Conservation (phyloP, 2,888 invertebrate genomes). For the Andrena fulva region DNA sequence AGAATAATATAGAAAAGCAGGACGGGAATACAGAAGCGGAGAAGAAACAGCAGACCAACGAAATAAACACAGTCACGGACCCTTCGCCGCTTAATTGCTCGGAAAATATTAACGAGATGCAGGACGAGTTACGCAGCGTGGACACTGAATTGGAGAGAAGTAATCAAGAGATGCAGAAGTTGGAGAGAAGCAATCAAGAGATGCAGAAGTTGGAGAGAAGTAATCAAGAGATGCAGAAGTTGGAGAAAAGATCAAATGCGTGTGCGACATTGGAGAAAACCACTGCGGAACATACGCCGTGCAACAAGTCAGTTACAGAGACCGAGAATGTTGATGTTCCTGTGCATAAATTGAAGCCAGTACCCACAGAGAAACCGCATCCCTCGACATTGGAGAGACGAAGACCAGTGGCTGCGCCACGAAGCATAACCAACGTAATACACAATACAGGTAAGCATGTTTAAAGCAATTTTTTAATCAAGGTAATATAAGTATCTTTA, state of each 20-base stretch:
- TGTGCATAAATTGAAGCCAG: conserved; percentile 75
- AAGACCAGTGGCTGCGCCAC: conserved; percentile 86
- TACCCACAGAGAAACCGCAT: conserved; percentile 79
- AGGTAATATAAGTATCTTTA: not conserved
- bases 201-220: conserved; percentile 59
- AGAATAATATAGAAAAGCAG: conserved; percentile 83
- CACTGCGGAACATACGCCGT: conserved; percentile 73
- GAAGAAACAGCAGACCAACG: conserved; percentile 55
- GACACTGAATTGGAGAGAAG: conserved; percentile 55
- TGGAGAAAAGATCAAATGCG: conserved; percentile 60
- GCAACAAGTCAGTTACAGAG: conserved; percentile 82
- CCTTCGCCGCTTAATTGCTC: conserved; percentile 19
- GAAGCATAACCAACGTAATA: conserved; percentile 80
- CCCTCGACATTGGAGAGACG: conserved; percentile 83
- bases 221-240: conserved; percentile 53
- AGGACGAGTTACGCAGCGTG: conserved; percentile 25
- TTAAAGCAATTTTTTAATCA: not conserved
- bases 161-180: conserved; percentile 47
- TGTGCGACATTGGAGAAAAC: conserved; percentile 56
- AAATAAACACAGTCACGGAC: conserved; percentile 44
- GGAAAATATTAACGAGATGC: conserved; percentile 45
- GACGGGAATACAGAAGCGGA: conserved; percentile 64
- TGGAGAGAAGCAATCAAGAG: conserved; percentile 61
- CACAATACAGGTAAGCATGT: conserved; percentile 68
- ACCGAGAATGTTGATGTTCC: conserved; percentile 71